A percentile compares a stretch with the other conserved stretches of the same genome.
Conservation (phyloP, 2,888 invertebrate species). For the Pollenia labialis region DNA sequence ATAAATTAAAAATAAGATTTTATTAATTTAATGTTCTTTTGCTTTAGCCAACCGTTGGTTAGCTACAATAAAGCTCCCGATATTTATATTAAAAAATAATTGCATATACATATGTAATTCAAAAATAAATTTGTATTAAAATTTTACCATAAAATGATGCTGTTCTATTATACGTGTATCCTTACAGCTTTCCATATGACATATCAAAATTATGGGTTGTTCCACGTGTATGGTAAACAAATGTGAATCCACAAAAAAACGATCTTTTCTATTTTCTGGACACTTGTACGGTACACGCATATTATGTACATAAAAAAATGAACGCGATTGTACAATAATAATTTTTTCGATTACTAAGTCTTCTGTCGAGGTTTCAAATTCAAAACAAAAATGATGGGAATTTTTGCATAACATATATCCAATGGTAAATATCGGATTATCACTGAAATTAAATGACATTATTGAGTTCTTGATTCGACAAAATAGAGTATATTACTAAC, state of each 20-base stretch:
- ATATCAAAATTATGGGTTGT: conserved; percentile 81
- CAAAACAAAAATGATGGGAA: conserved; percentile 81
- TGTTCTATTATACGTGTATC: conserved; percentile 78
- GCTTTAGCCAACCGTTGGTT: neutral
- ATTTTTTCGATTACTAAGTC: conserved; percentile 80
- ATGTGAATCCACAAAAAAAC: conserved; percentile 81
- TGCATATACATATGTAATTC: no score
- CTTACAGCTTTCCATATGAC: conserved; percentile 72
- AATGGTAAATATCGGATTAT: conserved; percentile 75
- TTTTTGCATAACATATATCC: conserved; percentile 80
- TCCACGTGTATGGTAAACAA: conserved; percentile 79
- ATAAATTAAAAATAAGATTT: conserved; percentile 23
- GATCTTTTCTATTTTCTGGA: conserved; percentile 71
- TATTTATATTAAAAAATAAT: no score
- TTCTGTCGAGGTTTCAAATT: conserved; percentile 75
- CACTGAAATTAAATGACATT: conserved; percentile 72
- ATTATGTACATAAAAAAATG: conserved; percentile 80
- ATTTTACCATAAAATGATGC: conserved; percentile 81
- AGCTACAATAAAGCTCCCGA: no score
- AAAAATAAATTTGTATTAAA: conserved; percentile 36
- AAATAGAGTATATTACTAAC: conserved; percentile 73
- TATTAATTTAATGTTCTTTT: neutral
- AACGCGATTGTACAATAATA: conserved; percentile 80
- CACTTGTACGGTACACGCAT: conserved; percentile 77
- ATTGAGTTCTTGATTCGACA: neutral